phyloP scores from a whole-genome alignment of 2,797 vertebrate species.

The Danio tinwini region DNA sequence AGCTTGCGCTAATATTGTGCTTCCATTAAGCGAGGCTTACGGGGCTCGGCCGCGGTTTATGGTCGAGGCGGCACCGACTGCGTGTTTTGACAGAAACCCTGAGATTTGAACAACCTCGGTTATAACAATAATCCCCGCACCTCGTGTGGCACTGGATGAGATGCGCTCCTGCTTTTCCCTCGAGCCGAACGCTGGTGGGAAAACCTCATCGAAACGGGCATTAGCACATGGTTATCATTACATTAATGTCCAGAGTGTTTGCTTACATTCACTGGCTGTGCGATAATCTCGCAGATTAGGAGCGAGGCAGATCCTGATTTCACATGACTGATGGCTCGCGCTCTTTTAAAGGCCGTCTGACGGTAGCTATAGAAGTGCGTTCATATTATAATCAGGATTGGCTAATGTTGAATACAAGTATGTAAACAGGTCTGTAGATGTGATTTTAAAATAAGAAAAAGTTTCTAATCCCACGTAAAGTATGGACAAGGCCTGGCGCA shows the following conservation, averaged over 20 bases:
- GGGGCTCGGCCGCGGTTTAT: constrained; percentile 64
- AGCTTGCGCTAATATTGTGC: constrained; percentile 76
- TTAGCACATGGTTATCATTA: constrained; percentile 59
- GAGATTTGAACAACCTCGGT: constrained; percentile 74
- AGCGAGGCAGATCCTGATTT: constrained; percentile 57
- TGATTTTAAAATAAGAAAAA: background rate
- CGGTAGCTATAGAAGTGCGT: constrained; percentile 57
- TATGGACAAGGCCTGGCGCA: too few relatives aligned
- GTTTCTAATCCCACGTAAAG: too few relatives aligned
- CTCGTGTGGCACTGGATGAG: constrained; percentile 64
- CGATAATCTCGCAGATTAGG: constrained; percentile 69
- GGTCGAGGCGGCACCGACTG: constrained; percentile 57
- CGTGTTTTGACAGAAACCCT: constrained; percentile 65
- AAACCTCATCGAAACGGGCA: constrained; percentile 38
- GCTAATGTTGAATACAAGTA: background rate
- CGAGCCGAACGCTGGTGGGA: constrained; percentile 63
- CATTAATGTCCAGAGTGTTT: constrained; percentile 67
- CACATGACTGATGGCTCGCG: constrained; percentile 56
- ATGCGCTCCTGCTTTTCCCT: constrained; percentile 59
- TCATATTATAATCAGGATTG: background rate
- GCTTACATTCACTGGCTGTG: constrained; percentile 65
- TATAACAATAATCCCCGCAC: constrained; percentile 72
- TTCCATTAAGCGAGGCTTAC: constrained; percentile 76
- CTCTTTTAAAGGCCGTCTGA: constrained; percentile 35
- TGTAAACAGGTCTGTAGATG: too few relatives aligned